Evolutionary conservation across 2,113 vertebrate genomes (phyloP).

Genomic region (Irena cyanogastra): DNA sequence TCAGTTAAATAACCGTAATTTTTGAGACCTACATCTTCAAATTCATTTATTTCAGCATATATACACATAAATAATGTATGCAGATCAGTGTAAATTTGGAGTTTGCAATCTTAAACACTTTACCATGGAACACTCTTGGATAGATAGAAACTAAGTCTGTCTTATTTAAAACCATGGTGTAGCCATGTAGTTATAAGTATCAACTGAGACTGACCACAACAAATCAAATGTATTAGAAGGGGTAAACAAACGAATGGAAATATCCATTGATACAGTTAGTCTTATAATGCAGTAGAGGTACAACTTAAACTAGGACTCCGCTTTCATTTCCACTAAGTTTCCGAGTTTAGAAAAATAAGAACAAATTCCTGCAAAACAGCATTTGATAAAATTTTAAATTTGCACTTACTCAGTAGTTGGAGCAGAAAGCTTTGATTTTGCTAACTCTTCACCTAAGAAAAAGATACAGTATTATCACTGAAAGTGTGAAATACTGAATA

Average conservation of each 20-base stretch:
- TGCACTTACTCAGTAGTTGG: conserved; percentile 85
- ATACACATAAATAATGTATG: not conserved
- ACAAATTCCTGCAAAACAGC: not conserved
- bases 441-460: conserved; percentile 88
- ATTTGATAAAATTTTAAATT: not conserved
- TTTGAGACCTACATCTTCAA: not conserved
- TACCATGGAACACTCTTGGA: not conserved
- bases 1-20: not conserved
- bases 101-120: not conserved
- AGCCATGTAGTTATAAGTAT: not conserved
- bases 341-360: not conserved
- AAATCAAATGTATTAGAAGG: not conserved
- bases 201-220: not conserved
- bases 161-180: not conserved
- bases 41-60: not conserved
- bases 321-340: not conserved
- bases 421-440: conserved; percentile 76
- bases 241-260: not conserved
- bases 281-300: not conserved
- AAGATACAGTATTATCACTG: conserved; percentile 13
- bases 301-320: not conserved
- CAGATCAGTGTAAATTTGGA: not conserved
- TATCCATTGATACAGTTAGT: not conserved
- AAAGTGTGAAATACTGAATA: conserved; percentile 1
- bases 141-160: not conserved